A percentile compares a stretch with the other conserved stretches of the same genome.
Evolutionary conservation across 1,140 invertebrate genomes (phyloP).

Genomic region (Penaeus japonicus): DNA sequence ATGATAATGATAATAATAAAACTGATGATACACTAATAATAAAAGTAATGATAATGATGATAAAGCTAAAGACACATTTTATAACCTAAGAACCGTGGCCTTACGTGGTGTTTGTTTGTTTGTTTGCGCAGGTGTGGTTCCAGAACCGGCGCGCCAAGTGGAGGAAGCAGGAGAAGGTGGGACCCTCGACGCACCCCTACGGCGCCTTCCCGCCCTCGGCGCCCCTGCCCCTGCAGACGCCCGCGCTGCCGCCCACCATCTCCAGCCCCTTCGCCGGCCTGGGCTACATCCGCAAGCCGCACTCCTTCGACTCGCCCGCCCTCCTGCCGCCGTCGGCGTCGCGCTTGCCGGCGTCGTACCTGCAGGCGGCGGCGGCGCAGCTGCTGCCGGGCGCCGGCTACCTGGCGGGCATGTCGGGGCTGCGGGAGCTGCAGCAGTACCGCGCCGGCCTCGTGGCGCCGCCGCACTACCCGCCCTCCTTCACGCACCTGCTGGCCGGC

Average conservation of each 20-base stretch:
- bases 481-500: constrained; percentile 50
- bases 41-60: too few relatives aligned
- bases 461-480: constrained; percentile 49
- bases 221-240: constrained; percentile 54
- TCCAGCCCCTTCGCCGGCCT: constrained; percentile 47
- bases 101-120: constrained; percentile 13
- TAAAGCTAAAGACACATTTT: background rate
- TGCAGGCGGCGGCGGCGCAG: constrained; percentile 51
- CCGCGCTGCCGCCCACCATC: constrained; percentile 53
- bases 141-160: constrained; percentile 92
- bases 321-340: constrained; percentile 49
- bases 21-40: too few relatives aligned
- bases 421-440: constrained; percentile 49
- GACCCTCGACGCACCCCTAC: constrained; percentile 60
- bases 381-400: constrained; percentile 54
- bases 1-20: too few relatives aligned
- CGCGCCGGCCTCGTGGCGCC: constrained; percentile 41
- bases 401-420: constrained; percentile 49
- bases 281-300: constrained; percentile 24
- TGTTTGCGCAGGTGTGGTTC: constrained; percentile 86
- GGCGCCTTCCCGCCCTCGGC: constrained; percentile 56
- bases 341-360: constrained; percentile 47
- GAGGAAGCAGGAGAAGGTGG: constrained; percentile 89
- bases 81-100: too few relatives aligned
- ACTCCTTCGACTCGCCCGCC: constrained; percentile 32